Conservation (phyloP, 2,888 invertebrate species). For the Loripinus fragilis region DNA sequence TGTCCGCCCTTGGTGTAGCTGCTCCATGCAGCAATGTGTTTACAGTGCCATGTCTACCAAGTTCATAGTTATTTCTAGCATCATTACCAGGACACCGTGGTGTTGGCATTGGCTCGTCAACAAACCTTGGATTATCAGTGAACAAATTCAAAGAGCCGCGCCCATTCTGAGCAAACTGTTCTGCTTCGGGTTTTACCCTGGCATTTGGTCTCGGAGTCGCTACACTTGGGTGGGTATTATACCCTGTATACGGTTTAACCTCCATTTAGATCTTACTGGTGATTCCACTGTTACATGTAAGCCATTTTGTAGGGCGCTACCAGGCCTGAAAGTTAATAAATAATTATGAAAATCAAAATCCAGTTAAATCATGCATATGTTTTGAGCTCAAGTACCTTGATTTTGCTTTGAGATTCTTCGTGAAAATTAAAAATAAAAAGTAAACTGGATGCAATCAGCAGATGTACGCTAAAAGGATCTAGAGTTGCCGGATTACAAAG, state of each 20-base stretch:
- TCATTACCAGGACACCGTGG: constrained; percentile 68
- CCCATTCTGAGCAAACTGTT: constrained; percentile 71
- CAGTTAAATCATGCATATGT: too few species aligned
- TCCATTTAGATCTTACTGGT: too few species aligned
- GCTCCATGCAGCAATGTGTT: constrained; percentile 66
- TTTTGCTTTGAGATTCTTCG: too few species aligned
- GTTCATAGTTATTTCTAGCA: constrained; percentile 69
- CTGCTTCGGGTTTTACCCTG: constrained; percentile 77
- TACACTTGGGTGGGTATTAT: constrained; percentile 60
- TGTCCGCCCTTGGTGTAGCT: constrained; percentile 68
- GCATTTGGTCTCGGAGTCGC: constrained; percentile 66
- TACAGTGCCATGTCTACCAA: constrained; percentile 71
- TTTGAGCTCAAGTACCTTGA: too few species aligned
- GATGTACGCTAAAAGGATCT: too few species aligned
- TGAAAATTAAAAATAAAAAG: too few species aligned
- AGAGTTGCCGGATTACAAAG: too few species aligned
- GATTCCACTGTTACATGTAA: too few species aligned
- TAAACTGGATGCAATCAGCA: too few species aligned
- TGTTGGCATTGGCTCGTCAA: constrained; percentile 60
- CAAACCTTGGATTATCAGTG: constrained; percentile 54
- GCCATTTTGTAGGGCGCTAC: too few species aligned
- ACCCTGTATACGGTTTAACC: constrained; percentile 73
- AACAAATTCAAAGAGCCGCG: constrained; percentile 74
- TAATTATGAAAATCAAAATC: too few species aligned
- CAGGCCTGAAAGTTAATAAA: too few species aligned